Conservation (phyloP, 2,888 invertebrate species). For the Tipula lateralis region DNA sequence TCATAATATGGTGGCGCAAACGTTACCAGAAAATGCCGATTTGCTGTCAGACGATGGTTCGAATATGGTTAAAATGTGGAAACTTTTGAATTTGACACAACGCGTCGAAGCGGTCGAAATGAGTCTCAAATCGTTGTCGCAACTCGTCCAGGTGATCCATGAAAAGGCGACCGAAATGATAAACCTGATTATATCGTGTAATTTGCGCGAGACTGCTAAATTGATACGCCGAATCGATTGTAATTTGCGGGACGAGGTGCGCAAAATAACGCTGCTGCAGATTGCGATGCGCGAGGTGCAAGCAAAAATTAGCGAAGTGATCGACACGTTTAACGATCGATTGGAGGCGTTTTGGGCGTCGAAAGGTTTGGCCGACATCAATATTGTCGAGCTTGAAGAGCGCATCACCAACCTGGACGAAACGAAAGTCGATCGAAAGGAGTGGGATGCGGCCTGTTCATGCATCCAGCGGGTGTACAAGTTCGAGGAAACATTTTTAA, state of each 20-base stretch:
- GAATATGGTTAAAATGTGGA: conserved; percentile 30
- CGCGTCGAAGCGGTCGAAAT: conserved; percentile 31
- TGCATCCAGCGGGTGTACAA: conserved; percentile 29
- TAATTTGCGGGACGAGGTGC: not conserved
- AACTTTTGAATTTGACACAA: conserved; percentile 30
- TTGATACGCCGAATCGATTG: not conserved
- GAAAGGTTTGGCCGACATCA: conserved; percentile 12
- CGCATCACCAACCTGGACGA: conserved; percentile 38
- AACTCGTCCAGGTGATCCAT: not conserved
- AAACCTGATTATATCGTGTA: not conserved
- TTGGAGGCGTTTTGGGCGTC: not conserved
- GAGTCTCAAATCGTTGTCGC: not conserved
- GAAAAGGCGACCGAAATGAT: not conserved
- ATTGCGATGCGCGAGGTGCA: not conserved
- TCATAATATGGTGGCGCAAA: conserved; percentile 27
- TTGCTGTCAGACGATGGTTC: not conserved
- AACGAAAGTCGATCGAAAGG: conserved; percentile 36
- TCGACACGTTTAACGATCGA: not conserved
- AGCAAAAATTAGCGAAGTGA: not conserved
- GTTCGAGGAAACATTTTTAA: conserved; percentile 40
- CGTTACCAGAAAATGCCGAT: conserved; percentile 28
- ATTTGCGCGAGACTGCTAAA: not conserved
- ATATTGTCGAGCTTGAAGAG: conserved; percentile 38
- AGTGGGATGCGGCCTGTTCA: not conserved
- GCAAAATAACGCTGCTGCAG: not conserved